phyloP scores from a whole-genome alignment of 1,140 invertebrate genomes.

The Ips nitidus region DNA sequence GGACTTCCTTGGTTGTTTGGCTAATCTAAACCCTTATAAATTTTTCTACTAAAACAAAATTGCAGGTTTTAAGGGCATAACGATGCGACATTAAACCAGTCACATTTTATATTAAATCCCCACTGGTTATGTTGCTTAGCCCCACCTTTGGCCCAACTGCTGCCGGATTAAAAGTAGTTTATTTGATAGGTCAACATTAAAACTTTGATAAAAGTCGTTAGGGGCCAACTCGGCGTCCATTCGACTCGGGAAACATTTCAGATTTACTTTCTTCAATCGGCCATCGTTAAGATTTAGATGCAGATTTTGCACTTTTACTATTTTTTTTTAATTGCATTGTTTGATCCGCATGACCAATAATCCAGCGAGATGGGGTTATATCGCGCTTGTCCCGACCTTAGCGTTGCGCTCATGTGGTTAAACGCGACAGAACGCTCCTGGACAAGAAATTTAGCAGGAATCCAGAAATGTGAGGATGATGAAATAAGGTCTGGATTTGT shows the following conservation, averaged over 20 bases:
- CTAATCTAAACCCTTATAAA: too few relatives aligned
- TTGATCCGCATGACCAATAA: conserved; percentile 22
- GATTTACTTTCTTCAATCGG: conserved; percentile 22
- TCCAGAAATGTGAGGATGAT: conserved; percentile 3
- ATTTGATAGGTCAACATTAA: conserved; percentile 18
- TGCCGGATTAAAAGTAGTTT: conserved; percentile 16
- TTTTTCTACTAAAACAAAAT: too few relatives aligned
- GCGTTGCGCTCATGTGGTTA: conserved; percentile 25
- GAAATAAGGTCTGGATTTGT: conserved; percentile 3
- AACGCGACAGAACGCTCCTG: conserved; percentile 30
- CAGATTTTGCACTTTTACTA: not conserved
- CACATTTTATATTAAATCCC: too few relatives aligned
- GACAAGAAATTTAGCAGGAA: conserved; percentile 21
- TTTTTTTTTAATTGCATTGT: not conserved
- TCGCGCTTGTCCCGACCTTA: conserved; percentile 28
- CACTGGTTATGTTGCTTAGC: too few relatives aligned
- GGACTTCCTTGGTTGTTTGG: too few relatives aligned
- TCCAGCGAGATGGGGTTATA: not conserved
- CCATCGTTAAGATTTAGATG: conserved; percentile 23
- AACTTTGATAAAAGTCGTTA: conserved; percentile 31
- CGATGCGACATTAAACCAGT: too few relatives aligned
- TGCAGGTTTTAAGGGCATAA: too few relatives aligned
- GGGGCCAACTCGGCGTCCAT: conserved; percentile 18
- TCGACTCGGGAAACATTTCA: conserved; percentile 14
- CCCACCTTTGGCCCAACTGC: too few relatives aligned